Evolutionary conservation across 2,888 invertebrate species (phyloP).

Genomic region (Embidobia sp.): DNA sequence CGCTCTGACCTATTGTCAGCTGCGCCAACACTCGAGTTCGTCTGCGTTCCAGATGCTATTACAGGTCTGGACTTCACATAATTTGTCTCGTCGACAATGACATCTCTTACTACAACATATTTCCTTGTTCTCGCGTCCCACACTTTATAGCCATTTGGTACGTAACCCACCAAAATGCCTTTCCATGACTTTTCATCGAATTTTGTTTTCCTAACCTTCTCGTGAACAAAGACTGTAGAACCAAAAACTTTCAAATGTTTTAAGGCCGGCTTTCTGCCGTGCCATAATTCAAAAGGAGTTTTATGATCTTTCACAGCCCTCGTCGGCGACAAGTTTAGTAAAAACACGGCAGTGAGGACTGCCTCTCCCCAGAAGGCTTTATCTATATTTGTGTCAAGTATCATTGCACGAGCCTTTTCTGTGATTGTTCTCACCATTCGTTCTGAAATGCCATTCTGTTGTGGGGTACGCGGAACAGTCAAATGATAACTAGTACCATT

Average conservation of each 20-base stretch:
- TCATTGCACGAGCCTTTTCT: slow-evolving; percentile 34
- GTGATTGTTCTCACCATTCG: slow-evolving; percentile 73
- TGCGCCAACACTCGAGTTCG: too few species aligned
- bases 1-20: too few species aligned
- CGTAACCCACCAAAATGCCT: slow-evolving; percentile 60
- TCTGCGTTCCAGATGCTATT: neutral
- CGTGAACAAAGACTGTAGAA: neutral
- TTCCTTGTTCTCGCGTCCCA: neutral
- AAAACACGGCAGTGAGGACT: slow-evolving; percentile 12
- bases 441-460: slow-evolving; percentile 76
- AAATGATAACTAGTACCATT: slow-evolving; percentile 76
- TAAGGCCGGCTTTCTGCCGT: slow-evolving; percentile 71
- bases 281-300: slow-evolving; percentile 78
- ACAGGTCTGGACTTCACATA: neutral
- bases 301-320: slow-evolving; percentile 70
- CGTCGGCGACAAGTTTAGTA: neutral
- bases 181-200: slow-evolving; percentile 76
- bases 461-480: slow-evolving; percentile 58
- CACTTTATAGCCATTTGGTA: slow-evolving; percentile 27
- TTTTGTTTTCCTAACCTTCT: slow-evolving; percentile 72
- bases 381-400: slow-evolving; percentile 7
- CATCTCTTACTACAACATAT: neutral
- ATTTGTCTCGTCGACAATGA: neutral
- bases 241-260: slow-evolving; percentile 43
- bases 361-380: slow-evolving; percentile 2